Conservation (phyloP, 2,888 invertebrate species). For the Bibio marci region DNA sequence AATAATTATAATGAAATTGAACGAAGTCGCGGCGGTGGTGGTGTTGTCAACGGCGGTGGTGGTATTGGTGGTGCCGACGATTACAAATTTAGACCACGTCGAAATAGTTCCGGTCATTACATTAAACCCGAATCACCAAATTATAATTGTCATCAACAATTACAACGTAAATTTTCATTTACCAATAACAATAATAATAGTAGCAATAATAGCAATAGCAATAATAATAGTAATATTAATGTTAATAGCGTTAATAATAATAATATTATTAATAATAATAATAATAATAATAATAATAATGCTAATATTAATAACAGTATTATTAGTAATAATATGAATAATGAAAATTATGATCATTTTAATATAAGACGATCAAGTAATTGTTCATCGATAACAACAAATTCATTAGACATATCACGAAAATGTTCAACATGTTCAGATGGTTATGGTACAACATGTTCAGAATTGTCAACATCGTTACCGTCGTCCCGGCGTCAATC, state of each 20-base stretch:
- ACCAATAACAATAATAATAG: conserved; percentile 1
- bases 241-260: conserved; percentile 11
- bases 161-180: conserved; percentile 6
- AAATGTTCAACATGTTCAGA: conserved; percentile 28
- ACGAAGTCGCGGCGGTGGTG: conserved; percentile 26
- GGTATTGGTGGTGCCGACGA: conserved; percentile 13
- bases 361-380: conserved; percentile 44
- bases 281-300: conserved; percentile 11
- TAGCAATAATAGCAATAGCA: conserved; percentile 4
- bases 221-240: conserved; percentile 7
- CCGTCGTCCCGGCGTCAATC: conserved; percentile 20
- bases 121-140: conserved; percentile 28
- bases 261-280: conserved; percentile 21
- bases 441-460: conserved; percentile 20
- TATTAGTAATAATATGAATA: conserved; percentile 34
- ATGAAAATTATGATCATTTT: conserved; percentile 8
- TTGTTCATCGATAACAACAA: conserved; percentile 44
- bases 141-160: conserved; percentile 11
- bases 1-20: conserved; percentile 24
- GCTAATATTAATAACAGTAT: conserved; percentile 8
- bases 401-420: conserved; percentile 8
- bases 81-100: conserved; percentile 20
- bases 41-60: conserved; percentile 9
- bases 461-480: conserved; percentile 25
- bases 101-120: conserved; percentile 29